These are phyloP conservation scores for Clunio marinus DNA, from an alignment of 2,888 invertebrate species.

Conservation along the genomic window DNA sequence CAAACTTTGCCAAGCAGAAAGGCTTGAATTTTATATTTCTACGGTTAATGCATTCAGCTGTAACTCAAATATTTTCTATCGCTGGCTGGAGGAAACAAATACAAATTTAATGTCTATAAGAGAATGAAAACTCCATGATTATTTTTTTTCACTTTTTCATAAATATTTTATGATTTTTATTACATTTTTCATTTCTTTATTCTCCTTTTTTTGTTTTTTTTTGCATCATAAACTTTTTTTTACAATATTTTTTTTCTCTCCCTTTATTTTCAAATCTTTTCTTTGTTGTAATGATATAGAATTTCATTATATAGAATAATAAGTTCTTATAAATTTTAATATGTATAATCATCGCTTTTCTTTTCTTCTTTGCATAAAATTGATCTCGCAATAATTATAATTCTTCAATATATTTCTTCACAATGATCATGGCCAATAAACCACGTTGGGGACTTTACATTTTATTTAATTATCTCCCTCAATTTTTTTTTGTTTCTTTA, in stretches of 20 bases:
- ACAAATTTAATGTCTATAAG: not conserved
- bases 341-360: slow-evolving; percentile 27
- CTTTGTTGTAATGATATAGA: slow-evolving; percentile 26
- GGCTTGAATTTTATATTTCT: too few species aligned
- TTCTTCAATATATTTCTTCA: not conserved
- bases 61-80: too few species aligned
- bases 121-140: not conserved
- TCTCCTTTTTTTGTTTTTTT: slow-evolving; percentile 4
- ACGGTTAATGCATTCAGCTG: too few species aligned
- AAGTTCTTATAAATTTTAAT: slow-evolving; percentile 31
- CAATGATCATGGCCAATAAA: slow-evolving; percentile 3
- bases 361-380: slow-evolving; percentile 28
- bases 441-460: not conserved
- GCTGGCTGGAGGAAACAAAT: not conserved
- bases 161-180: slow-evolving; percentile 35
- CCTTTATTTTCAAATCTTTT: slow-evolving; percentile 5
- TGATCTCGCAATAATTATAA: slow-evolving; percentile 27
- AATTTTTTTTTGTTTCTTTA: slow-evolving; percentile 21
- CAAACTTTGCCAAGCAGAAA: too few species aligned
- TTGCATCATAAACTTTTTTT: too few species aligned
- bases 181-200: slow-evolving; percentile 33
- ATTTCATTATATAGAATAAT: slow-evolving; percentile 27
- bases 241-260: slow-evolving; percentile 26
- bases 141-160: slow-evolving; percentile 18
- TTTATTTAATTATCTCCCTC: slow-evolving; percentile 1